Evolutionary conservation across 2,888 invertebrate species (phyloP).

Genomic region (Colostygia pectinataria): DNA sequence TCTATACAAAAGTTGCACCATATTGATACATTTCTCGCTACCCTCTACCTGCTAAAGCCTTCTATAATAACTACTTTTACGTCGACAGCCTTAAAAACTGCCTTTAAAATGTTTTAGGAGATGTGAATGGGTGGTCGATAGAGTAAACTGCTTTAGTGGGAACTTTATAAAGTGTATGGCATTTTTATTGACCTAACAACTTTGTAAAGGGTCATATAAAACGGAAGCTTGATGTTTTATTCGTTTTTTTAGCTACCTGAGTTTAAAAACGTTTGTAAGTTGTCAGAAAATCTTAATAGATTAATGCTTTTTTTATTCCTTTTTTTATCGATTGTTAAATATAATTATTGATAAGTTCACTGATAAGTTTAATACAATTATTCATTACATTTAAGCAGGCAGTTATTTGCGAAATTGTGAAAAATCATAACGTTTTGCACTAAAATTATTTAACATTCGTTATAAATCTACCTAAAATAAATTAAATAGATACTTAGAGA

Average conservation of each 20-base stretch:
- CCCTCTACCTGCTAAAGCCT: constrained; percentile 73
- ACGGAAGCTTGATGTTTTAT: constrained; percentile 28
- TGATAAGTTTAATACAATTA: no score
- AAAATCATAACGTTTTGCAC: no score
- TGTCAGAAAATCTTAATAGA: no score
- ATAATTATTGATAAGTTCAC: no score
- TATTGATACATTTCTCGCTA: constrained; percentile 77
- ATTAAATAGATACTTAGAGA: no score
- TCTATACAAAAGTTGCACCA: constrained; percentile 77
- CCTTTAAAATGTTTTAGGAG: constrained; percentile 39
- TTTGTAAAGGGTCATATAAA: constrained; percentile 30
- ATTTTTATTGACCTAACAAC: constrained; percentile 31
- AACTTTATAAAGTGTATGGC: constrained; percentile 35
- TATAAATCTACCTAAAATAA: no score
- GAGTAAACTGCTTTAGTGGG: constrained; percentile 53
- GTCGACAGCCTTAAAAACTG: constrained; percentile 44
- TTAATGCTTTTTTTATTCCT: no score
- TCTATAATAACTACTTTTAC: constrained; percentile 54
- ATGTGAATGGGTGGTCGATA: constrained; percentile 62
- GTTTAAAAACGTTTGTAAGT: neutral
- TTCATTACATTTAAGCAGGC: no score
- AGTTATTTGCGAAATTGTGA: no score
- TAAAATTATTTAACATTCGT: no score
- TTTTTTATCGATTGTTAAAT: no score
- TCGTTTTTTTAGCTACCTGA: constrained; percentile 10